Evolutionary conservation across 23 tunicate species (phyloP).

Genomic region (Aplidium turbinatum): DNA sequence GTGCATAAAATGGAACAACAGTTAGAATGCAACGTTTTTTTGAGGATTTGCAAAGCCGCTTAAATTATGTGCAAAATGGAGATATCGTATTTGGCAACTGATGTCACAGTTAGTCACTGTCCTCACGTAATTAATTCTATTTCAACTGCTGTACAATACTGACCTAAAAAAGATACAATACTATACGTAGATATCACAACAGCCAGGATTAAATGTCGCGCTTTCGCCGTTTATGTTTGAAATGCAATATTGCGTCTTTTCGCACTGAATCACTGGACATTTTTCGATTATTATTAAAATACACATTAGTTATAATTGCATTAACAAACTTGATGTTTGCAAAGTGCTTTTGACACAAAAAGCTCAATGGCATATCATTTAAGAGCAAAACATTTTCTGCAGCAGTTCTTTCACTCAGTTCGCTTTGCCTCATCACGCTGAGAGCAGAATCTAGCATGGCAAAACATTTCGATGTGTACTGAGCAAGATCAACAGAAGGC

Average conservation of each 20-base stretch:
- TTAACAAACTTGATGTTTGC: slow-evolving; percentile 1
- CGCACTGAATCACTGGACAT: neutral
- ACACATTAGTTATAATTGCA: neutral
- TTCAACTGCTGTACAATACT: no score
- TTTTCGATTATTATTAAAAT: neutral
- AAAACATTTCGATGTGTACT: neutral
- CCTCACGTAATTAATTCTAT: no score
- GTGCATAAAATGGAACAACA: no score
- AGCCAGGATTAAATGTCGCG: no score
- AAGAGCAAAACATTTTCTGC: neutral
- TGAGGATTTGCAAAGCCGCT: no score
- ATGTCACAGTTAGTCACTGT: no score
- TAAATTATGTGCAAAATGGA: no score
- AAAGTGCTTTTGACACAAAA: neutral
- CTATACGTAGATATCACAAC: no score
- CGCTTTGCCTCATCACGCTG: neutral
- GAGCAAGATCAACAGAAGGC: neutral
- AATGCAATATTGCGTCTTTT: neutral
- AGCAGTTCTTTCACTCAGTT: neutral
- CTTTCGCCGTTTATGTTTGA: neutral
- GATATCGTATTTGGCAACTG: no score
- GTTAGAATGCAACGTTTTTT: no score
- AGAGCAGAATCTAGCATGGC: slow-evolving; percentile 7
- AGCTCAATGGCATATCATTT: neutral
- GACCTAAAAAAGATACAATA: no score